Evolutionary conservation across 2,888 invertebrate species (phyloP).

Genomic region (Polydrusus cervinus): DNA sequence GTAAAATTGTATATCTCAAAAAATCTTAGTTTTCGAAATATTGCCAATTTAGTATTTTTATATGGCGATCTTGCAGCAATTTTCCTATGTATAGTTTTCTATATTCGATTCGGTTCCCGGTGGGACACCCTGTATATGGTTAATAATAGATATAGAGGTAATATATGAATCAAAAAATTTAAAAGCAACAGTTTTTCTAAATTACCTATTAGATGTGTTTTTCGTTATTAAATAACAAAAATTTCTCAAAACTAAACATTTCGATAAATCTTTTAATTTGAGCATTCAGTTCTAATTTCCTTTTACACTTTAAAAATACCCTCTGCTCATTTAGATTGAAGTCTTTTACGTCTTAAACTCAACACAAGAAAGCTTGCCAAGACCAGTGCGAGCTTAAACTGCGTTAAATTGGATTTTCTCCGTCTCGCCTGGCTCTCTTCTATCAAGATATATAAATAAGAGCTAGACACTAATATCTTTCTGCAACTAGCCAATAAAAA

Average conservation of each 20-base stretch:
- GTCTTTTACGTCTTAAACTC: conserved; percentile 38
- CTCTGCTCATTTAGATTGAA: conserved; percentile 36
- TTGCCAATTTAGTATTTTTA: too few species aligned
- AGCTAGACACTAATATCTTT: conserved; percentile 41
- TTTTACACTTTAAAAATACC: conserved; percentile 33
- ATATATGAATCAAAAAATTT: too few species aligned
- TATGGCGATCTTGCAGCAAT: too few species aligned
- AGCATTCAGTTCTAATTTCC: conserved; percentile 18
- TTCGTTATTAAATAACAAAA: too few species aligned
- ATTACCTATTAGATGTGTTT: too few species aligned
- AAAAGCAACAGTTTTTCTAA: too few species aligned
- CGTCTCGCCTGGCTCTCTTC: conserved; percentile 29
- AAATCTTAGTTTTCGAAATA: too few species aligned
- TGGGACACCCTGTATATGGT: too few species aligned
- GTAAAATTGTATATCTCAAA: too few species aligned
- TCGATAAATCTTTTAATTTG: conserved; percentile 17
- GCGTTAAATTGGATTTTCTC: conserved; percentile 49
- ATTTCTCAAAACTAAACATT: background rate
- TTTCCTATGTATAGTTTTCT: too few species aligned
- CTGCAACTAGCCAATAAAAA: conserved; percentile 39
- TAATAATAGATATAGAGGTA: too few species aligned
- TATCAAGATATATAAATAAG: conserved; percentile 45
- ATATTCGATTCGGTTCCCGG: too few species aligned
- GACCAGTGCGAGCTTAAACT: conserved; percentile 46
- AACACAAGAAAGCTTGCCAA: conserved; percentile 41